Conservation (phyloP, 2,888 invertebrate species). For the Heliconius charithonia region DNA sequence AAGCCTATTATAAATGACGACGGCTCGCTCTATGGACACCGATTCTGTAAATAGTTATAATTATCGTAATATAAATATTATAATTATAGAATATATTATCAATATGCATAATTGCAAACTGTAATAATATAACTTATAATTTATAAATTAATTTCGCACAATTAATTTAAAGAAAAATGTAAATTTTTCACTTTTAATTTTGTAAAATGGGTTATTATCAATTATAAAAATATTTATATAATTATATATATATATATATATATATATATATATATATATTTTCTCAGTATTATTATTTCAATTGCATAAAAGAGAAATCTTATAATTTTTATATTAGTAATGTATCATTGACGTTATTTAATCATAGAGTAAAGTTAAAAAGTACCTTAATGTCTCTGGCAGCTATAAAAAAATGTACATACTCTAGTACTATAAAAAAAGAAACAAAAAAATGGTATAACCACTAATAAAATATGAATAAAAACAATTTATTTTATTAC, state of each 20-base stretch:
- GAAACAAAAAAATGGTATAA: conserved; percentile 11
- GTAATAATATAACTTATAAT: neutral
- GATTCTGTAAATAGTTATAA: conserved; percentile 42
- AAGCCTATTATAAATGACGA: conserved; percentile 34
- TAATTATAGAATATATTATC: conserved; percentile 9
- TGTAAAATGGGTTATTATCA: neutral
- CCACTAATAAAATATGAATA: conserved; percentile 5
- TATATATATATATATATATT: too few relatives aligned
- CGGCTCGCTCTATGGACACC: conserved; percentile 44
- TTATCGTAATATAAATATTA: conserved; percentile 32
- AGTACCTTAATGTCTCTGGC: conserved; percentile 8
- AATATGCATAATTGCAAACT: neutral
- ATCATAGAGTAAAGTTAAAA: neutral
- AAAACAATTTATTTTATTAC: conserved; percentile 5
- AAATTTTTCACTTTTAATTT: too few relatives aligned
- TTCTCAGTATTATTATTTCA: conserved; percentile 6
- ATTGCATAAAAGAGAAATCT: neutral
- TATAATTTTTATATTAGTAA: neutral
- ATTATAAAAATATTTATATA: neutral
- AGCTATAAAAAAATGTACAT: conserved; percentile 22
- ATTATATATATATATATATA: too few relatives aligned
- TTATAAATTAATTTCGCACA: neutral
- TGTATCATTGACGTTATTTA: conserved; percentile 7
- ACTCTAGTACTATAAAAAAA: conserved; percentile 1
- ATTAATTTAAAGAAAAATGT: neutral